phyloP scores from a whole-genome alignment of 1,140 invertebrate genomes.

The Bombus confusus region DNA sequence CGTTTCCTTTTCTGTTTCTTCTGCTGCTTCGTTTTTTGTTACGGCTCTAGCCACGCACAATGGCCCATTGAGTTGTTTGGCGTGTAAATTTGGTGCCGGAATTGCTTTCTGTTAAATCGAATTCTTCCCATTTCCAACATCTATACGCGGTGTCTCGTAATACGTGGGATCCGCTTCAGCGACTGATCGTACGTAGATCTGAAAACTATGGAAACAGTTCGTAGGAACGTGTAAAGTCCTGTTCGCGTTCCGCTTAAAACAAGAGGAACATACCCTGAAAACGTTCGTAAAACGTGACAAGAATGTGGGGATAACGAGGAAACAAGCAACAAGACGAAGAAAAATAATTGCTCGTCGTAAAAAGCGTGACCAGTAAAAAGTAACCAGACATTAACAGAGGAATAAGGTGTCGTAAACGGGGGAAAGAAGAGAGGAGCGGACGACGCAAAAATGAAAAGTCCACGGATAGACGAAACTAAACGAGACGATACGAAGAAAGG shows the following conservation, averaged over 20 bases:
- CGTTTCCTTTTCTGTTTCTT: background rate
- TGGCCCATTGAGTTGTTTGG: constrained; percentile 19
- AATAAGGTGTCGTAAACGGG: background rate
- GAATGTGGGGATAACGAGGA: background rate
- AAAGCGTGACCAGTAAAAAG: background rate
- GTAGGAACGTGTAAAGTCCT: too few species aligned
- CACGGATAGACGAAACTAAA: constrained; percentile 9
- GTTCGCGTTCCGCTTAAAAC: too few species aligned
- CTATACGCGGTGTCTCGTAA: background rate
- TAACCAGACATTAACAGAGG: background rate
- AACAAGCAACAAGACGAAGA: background rate
- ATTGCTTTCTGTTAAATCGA: background rate
- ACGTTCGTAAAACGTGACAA: background rate
- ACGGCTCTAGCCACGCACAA: background rate
- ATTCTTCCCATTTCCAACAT: background rate
- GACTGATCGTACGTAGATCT: background rate
- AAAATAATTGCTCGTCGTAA: background rate
- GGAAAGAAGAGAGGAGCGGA: background rate
- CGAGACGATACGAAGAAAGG: background rate
- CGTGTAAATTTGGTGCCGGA: constrained; percentile 9
- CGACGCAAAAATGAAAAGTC: constrained; percentile 24
- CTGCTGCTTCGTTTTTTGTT: background rate
- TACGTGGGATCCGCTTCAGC: background rate
- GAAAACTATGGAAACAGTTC: too few species aligned
- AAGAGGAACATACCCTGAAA: too few species aligned